Evolutionary conservation across 2,888 invertebrate genomes (phyloP), one percentile per base, ranked within the genome.

Genomic region (Ornithoptera alexandrae): DNA sequence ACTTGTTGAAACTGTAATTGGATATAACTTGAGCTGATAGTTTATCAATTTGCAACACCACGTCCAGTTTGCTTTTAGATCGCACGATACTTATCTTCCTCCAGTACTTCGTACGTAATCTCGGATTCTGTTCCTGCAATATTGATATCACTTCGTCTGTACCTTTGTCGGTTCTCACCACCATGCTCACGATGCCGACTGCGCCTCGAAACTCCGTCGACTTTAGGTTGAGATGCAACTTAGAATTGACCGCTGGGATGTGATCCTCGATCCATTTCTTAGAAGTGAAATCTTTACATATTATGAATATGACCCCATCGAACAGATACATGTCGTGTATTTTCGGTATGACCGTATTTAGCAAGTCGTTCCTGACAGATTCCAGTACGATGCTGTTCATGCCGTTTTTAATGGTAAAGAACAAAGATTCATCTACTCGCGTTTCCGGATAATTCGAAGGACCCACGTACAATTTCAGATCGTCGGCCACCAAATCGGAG

Each of bases 161-260:
- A 6, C 81, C 79, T 73, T 80, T 86, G 0, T 79, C 77, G 0
- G 87, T 85, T 71, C 84, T 85, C 0, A 87, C 79, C 5, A 79
- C 72, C 87, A 92, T 88, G 66, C 85, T 92, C 17, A 92, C 79
- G 15, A 91, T 91, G 0, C 92, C 92, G 0, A 92, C 92, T 0
- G 90, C 89, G 0, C 92, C 92, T n/a, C 92, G 81, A 69, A 88
- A 91, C 70, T 92, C 91, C 0, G 90, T 91, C 0, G 85, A 79
- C 74, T 88, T 90, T 2, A 92, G 76, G 71, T 79, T 80, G 0
- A 81, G 75, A 53, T 83, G 75, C 39, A 90, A 66, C 65, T 75
- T 84, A 0, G 74, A 65, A 69, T 86, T 88, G 0, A 89, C 78
- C 5, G 70, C 58, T 1, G 71, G 46, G 7, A 91, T 74, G 1